Evolutionary conservation across 2,113 vertebrate species (phyloP), one percentile per base, ranked within the genome.

Genomic region (Cynopterus brachyotis): DNA sequence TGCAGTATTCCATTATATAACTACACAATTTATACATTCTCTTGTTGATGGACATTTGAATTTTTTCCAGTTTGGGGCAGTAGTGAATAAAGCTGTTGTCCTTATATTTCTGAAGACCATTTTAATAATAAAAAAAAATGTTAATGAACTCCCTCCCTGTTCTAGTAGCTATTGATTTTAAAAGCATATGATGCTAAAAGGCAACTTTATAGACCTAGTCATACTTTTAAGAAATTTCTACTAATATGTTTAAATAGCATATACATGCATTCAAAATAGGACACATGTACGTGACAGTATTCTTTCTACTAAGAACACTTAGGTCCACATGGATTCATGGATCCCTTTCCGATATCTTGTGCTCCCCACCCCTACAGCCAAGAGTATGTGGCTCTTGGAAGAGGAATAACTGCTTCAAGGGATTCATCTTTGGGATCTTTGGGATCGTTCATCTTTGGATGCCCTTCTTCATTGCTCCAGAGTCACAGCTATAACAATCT

Each of bases 51-150:
- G 37, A 26, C n/a, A 50, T 59, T 37, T 40, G 8, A 55, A 55
- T 19, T n/a, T 2, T 69, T 69, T 55, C n/a, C 4, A 22, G 26
- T 24, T 76, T 30, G 40, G 22, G 35, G 60, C 64, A 64, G 2
- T 90, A 90, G 80, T 55, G 8, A 73, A 86, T 75, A 73, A 53
- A 87, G 42, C 30, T 19, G 22, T 55, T 35, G 32, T 50, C 24
- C 30, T 28, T 84, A 4, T 57, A 78, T 30, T 8, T 62, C 17
- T 70, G 24, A 84, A 84, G 17, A 66, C 15, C 37, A 80, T 85
- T 73, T 72, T 85, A 59, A 80, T 42, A 89, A 40, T 79, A 92
- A 81, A 5, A 79, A 82, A 91, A 82, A 69, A 70, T 70, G 22
- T 72, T 30, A 88, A 28, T 35, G 10, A 92, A 64, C 16, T 12